A percentile compares a stretch with the other conserved stretches of the same genome.
Conservation (phyloP, 2,888 invertebrate genomes). For the Rhaphigaster nebulosa region DNA sequence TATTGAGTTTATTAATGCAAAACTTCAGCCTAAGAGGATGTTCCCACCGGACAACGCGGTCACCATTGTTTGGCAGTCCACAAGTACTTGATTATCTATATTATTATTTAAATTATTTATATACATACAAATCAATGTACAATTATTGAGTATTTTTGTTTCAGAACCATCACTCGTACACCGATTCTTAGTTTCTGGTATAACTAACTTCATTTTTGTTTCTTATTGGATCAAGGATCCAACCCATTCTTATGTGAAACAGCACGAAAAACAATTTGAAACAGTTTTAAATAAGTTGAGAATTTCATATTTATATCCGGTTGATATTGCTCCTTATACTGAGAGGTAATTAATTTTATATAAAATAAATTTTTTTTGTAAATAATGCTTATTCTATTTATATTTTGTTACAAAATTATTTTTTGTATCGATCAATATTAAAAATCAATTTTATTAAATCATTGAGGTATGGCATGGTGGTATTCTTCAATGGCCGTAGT, state of each 20-base stretch:
- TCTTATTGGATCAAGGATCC: conserved; percentile 54
- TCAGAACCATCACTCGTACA: conserved; percentile 52
- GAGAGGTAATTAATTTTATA: conserved; percentile 42
- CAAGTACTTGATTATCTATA: conserved; percentile 28
- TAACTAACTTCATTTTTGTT: conserved; percentile 50
- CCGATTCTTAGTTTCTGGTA: conserved; percentile 47
- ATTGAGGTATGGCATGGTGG: conserved; percentile 51
- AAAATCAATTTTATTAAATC: not conserved
- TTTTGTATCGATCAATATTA: not conserved
- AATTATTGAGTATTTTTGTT: not conserved
- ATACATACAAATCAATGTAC: not conserved
- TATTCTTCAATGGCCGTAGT: conserved; percentile 41
- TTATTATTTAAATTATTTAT: not conserved
- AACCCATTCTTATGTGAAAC: conserved; percentile 14
- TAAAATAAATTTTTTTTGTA: not conserved
- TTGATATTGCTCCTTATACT: conserved; percentile 53
- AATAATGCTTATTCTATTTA: not conserved
- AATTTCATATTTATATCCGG: conserved; percentile 45
- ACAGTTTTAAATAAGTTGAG: conserved; percentile 43
- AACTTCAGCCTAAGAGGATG: conserved; percentile 34
- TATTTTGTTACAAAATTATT: not conserved
- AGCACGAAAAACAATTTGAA: conserved; percentile 55
- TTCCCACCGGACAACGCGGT: conserved; percentile 53
- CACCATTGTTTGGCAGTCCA: conserved; percentile 54
- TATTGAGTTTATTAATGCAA: conserved; percentile 52